These are phyloP conservation scores for Calliphora vomitoria DNA, from an alignment of 2,888 invertebrate species.

Conservation along the genomic window DNA sequence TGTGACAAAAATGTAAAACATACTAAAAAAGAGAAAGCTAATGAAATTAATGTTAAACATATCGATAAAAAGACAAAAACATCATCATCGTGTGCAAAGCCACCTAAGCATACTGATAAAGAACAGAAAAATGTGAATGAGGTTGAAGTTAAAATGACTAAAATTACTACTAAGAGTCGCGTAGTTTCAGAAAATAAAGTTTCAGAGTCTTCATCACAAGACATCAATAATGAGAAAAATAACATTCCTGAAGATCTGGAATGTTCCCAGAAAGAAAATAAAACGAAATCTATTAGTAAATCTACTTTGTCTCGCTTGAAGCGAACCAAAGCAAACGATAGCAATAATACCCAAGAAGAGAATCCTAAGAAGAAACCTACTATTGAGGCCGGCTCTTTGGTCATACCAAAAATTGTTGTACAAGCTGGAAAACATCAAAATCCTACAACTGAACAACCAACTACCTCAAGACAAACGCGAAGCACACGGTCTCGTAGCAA, in stretches of 20 bases:
- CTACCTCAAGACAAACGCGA: slow-evolving; percentile 36
- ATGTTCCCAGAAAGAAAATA: slow-evolving; percentile 66
- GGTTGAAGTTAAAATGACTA: neutral
- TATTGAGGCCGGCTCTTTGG: slow-evolving; percentile 75
- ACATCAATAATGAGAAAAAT: neutral
- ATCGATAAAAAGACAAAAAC: neutral
- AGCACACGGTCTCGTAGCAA: slow-evolving; percentile 76
- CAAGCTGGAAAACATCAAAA: slow-evolving; percentile 68
- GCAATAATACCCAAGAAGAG: neutral
- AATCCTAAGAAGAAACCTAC: slow-evolving; percentile 52
- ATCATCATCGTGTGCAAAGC: neutral
- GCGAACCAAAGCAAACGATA: slow-evolving; percentile 33
- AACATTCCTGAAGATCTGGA: slow-evolving; percentile 1
- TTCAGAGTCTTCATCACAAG: neutral
- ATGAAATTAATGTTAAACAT: neutral
- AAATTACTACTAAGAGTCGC: neutral
- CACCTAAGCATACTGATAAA: neutral
- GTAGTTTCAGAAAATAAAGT: no score
- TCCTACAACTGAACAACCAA: slow-evolving; percentile 57
- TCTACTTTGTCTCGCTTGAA: slow-evolving; percentile 55
- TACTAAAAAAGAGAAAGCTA: neutral
- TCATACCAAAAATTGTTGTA: slow-evolving; percentile 78
- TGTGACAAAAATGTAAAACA: neutral
- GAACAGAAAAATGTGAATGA: neutral
- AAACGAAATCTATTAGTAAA: slow-evolving; percentile 29